These are phyloP conservation scores for Oxyteleia sp. DNA, from an alignment of 2,888 invertebrate species.

Conservation along the genomic window DNA sequence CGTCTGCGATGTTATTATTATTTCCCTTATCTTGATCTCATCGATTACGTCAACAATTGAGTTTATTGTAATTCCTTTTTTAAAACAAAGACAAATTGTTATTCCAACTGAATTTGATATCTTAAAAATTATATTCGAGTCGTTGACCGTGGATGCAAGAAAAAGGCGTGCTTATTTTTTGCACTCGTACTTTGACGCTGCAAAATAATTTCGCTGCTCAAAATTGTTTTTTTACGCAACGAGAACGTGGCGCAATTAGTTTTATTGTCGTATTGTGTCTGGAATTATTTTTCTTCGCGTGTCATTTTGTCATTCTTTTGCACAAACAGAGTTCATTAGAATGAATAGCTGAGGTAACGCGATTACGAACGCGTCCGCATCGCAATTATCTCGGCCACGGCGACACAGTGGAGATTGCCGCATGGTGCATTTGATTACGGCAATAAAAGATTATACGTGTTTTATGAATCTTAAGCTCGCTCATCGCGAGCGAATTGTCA, in stretches of 20 bases:
- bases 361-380: constrained; percentile 31
- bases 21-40: background rate
- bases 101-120: no score
- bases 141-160: no score
- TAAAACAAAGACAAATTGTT: no score
- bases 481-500: background rate
- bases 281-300: constrained; percentile 28
- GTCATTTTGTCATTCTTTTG: constrained; percentile 32
- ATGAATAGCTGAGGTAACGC: constrained; percentile 35
- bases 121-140: no score
- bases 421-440: constrained; percentile 38
- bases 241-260: background rate
- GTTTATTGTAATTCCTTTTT: no score
- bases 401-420: constrained; percentile 20
- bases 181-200: no score
- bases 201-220: no score
- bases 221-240: background rate
- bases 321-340: constrained; percentile 30
- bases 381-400: constrained; percentile 30
- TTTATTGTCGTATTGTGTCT: constrained; percentile 6
- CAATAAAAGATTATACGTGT: constrained; percentile 44
- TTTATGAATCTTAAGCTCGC: constrained; percentile 18
- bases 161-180: no score
- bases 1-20: background rate
- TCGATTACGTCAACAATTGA: background rate